Evolutionary conservation across 2,113 vertebrate species (phyloP).

Genomic region (Tachysurus vachellii): DNA sequence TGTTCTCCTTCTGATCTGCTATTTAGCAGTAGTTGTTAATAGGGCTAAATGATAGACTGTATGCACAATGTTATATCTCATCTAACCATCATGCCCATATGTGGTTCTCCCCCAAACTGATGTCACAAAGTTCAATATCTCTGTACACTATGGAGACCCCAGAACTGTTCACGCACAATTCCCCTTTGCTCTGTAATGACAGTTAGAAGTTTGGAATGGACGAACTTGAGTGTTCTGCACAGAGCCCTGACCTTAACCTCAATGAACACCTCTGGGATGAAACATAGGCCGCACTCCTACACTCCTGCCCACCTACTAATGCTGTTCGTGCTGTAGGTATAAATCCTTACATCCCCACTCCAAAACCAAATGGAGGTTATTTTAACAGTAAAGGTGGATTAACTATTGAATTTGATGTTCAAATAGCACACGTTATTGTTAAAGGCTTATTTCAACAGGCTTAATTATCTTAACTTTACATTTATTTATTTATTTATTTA

Average conservation of each 20-base stretch:
- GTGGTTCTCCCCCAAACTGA: not conserved
- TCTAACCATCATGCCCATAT: not conserved
- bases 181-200: not conserved
- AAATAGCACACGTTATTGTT: not conserved
- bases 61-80: not conserved
- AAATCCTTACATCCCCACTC: not conserved
- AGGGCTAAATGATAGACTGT: not conserved
- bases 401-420: not conserved
- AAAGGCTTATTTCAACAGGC: not conserved
- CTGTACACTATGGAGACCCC: not conserved
- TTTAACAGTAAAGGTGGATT: not conserved
- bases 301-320: not conserved
- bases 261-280: not conserved
- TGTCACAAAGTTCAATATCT: not conserved
- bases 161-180: not conserved
- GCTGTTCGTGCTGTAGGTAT: not conserved
- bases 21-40: not conserved
- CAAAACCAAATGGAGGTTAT: not conserved
- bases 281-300: not conserved
- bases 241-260: not conserved
- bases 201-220: not conserved
- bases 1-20: not conserved
- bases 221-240: not conserved
- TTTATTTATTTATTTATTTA: not conserved
- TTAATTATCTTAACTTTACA: not conserved